Evolutionary conservation across 2,797 vertebrate species (phyloP), one percentile per base, ranked within the genome.

Genomic region (Paratrypauchen microcephalus): DNA sequence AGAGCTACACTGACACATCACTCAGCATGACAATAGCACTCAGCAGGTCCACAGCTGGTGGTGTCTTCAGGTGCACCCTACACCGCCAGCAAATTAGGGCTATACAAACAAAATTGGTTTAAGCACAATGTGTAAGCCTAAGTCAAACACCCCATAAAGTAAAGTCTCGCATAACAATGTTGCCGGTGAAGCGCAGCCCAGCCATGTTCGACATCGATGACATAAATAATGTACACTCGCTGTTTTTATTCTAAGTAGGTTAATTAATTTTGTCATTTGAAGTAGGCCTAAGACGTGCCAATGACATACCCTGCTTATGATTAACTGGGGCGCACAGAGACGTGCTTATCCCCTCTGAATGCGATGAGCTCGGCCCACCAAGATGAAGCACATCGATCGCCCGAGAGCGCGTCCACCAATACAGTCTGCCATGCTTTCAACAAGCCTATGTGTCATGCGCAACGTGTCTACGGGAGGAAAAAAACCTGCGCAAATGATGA

Each of bases 391-490:
- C 41, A 45, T 50, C 48, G 48, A 50, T 19, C 48, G 48, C 6
- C 48, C 48, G 16, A 50, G 18, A n/a, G 48, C 48, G 50, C 19
- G n/a, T 21, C 19, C 50, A 21, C 19, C 50, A 21, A 21, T 87
- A 90, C 83, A 86, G 87, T 69, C 76, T 56, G 79, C 69, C 82
- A 79, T 83, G 86, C 83, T 87, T 68, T 75, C 48, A 79, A 83
- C 78, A 74, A 66, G 41, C 13, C 41, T 62, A 70, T 28, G 66
- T 72, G 13, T 45, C 66, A 54, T 62, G 66, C 54, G 18, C 18
- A 52, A 16, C 41, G 41, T 45, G 41, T 45, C 1, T 15, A 45
- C 16, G 41, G 13, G 16, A 36, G 16, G 15, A 45, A 15, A 4
- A 23, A 55, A 23, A 9, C 52, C 52, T 21, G 50, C 7, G 8